Base-by-base conservation (phyloP, 35 echinoderm and acorn worm genomes). In the Patiria miniata region DNA sequence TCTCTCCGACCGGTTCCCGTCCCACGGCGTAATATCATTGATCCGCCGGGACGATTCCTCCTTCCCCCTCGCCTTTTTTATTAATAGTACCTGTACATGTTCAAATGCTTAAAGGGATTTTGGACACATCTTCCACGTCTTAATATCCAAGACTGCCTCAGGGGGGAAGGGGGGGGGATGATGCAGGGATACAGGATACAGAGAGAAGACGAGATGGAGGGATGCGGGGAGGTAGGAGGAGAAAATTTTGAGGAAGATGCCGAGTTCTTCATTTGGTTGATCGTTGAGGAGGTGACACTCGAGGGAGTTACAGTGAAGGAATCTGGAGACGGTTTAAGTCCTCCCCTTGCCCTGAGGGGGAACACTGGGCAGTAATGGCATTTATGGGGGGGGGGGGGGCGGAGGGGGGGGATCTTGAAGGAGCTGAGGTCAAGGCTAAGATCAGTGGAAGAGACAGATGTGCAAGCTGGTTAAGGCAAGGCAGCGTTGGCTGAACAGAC, bases 91-190 rank as follows among this genome's bases (percentile, higher is more conserved):
- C 65, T 12, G 4, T 73, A 23, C 57, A 21, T 18, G 18, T n/a
- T 26, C 23, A 69, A 69, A 26, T 69, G 30, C 65, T 34, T 73
- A 32, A 47, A 34, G 65, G 65, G 65, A 28, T 30, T 73, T 69
- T 73, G 26, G 23, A 73, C 65, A 36, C 65, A 73, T 36, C 26
- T 23, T 73, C 2, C 26, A 30, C 34, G n/a, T n/a, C n/a, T 30
- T 73, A 73, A 73, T 73, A 73, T 73, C 65, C 65, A 73, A 73
- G 26, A 73, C 19, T 2, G 65, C 65, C 65, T 73, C 65, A 7
- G 65, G 65, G 65, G n/a, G 14, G 21, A 47, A 47, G 12, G 42
- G 4, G 42, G 12, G 42, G n/a, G n/a, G n/a, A n/a, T 60, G 23
- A 73, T 28, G 23, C 14, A 73, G 34, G 8, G 7, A 14, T 30